Conservation (phyloP, 2,797 vertebrate species). For the Echiichthys vipera region DNA sequence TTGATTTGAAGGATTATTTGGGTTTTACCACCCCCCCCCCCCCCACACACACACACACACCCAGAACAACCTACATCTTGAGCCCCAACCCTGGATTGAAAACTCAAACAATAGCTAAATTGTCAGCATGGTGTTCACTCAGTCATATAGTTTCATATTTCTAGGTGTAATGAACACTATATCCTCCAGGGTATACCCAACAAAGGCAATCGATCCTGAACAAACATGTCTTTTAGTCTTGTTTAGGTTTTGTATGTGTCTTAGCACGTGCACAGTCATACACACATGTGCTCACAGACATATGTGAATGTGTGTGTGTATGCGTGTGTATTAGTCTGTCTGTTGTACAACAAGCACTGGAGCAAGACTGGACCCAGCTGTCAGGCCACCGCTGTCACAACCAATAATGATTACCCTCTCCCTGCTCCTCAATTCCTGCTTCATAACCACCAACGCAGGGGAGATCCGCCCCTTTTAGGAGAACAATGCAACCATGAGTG, state of each 20-base stretch:
- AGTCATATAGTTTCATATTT: conserved; percentile 41
- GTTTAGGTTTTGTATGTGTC: conserved; percentile 44
- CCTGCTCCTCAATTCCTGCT: conserved; percentile 82
- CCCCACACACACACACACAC: neutral
- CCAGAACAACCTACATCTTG: neutral
- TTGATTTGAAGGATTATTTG: neutral
- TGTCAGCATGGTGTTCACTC: conserved; percentile 16
- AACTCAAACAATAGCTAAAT: neutral
- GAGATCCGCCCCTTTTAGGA: conserved; percentile 82
- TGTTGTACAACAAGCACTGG: conserved; percentile 86
- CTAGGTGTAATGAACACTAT: conserved; percentile 41
- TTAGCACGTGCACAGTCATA: conserved; percentile 14
- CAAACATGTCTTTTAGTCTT: conserved; percentile 46
- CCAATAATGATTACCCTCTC: conserved; percentile 87
- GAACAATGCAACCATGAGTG: conserved; percentile 84
- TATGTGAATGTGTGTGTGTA: conserved; percentile 37
- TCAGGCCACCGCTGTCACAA: conserved; percentile 86
- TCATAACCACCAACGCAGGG: conserved; percentile 79
- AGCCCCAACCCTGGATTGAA: neutral
- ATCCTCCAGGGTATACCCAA: conserved; percentile 18
- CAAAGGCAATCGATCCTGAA: conserved; percentile 49
- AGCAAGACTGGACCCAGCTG: conserved; percentile 88
- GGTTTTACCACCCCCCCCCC: neutral
- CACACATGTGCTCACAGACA: conserved; percentile 41
- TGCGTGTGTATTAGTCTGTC: conserved; percentile 54